Conservation (phyloP, 2,888 invertebrate species). For the Xanthorhoe spadicearia region DNA sequence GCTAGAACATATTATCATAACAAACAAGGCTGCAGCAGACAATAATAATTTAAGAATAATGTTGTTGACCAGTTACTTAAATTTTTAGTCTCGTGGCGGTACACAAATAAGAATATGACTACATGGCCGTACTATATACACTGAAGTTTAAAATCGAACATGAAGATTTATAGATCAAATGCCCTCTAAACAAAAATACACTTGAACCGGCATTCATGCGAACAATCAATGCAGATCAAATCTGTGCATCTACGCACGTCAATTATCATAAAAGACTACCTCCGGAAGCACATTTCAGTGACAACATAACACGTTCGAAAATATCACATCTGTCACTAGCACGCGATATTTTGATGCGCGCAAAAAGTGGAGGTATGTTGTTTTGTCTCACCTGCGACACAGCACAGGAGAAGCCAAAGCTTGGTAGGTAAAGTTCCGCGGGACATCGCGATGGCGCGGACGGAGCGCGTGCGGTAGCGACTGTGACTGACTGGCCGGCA, state of each 20-base stretch:
- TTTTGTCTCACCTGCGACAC: conserved; percentile 62
- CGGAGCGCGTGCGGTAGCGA: conserved; percentile 33
- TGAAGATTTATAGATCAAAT: conserved; percentile 13
- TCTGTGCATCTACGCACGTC: not conserved
- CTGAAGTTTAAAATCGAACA: conserved; percentile 6
- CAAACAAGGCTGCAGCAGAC: too few species aligned
- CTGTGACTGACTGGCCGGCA: conserved; percentile 38
- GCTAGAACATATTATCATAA: too few species aligned
- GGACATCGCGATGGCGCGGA: conserved; percentile 21
- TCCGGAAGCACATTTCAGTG: conserved; percentile 15
- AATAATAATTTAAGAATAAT: not conserved
- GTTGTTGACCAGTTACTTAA: not conserved
- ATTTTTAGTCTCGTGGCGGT: not conserved
- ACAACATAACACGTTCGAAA: conserved; percentile 23
- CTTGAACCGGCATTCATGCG: conserved; percentile 1
- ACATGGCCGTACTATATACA: not conserved
- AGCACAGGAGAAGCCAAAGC: conserved; percentile 57
- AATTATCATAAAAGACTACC: conserved; percentile 6
- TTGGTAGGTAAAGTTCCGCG: conserved; percentile 17
- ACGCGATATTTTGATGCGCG: conserved; percentile 2
- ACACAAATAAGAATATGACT: conserved; percentile 9
- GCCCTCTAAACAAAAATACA: conserved; percentile 10
- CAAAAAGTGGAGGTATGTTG: not conserved
- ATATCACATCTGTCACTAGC: conserved; percentile 19
- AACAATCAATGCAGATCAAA: conserved; percentile 11